Evolutionary conservation across 1,140 invertebrate species (phyloP).

Genomic region (Penaeus japonicus): DNA sequence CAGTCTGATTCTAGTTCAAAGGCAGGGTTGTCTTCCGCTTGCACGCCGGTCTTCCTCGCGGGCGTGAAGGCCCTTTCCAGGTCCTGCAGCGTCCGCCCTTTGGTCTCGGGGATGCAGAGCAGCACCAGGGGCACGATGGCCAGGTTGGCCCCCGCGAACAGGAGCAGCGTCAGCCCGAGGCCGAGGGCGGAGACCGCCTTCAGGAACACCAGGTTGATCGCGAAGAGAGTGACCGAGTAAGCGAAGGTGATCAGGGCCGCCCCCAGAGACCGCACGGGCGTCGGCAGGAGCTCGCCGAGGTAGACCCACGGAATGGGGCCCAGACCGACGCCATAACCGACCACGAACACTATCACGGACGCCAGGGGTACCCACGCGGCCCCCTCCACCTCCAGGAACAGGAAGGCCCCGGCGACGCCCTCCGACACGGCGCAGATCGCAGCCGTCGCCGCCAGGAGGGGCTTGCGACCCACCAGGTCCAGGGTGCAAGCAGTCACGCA

Average conservation of each 20-base stretch:
- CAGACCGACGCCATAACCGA: not conserved
- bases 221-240: not conserved
- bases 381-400: not conserved
- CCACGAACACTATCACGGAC: not conserved
- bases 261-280: not conserved
- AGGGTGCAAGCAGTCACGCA: not conserved
- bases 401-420: not conserved
- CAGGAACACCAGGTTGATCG: not conserved
- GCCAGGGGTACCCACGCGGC: not conserved
- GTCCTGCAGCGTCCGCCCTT: not conserved
- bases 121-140: not conserved
- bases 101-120: not conserved
- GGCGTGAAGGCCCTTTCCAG: not conserved
- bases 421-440: not conserved
- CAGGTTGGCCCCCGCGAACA: not conserved
- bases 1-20: too few species aligned
- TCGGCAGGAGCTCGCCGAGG: not conserved
- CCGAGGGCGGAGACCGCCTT: not conserved
- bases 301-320: not conserved
- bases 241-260: not conserved
- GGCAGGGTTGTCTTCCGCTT: not conserved
- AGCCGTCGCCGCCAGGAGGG: not conserved
- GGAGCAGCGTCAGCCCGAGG: not conserved
- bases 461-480: not conserved
- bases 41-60: not conserved